phyloP scores from a whole-genome alignment of 2,113 vertebrate genomes.

The Tragulus kanchil region DNA sequence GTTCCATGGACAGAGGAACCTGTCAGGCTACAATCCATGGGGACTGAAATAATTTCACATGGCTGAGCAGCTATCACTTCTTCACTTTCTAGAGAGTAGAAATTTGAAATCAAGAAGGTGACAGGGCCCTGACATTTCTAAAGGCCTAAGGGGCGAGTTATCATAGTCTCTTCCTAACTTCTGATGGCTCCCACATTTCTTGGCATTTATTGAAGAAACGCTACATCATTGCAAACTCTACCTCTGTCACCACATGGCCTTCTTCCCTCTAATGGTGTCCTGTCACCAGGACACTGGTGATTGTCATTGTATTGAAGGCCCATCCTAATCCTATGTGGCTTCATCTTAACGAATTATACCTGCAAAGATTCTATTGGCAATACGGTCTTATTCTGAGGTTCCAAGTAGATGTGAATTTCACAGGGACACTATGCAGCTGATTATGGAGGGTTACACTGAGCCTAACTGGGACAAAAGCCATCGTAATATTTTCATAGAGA shows the following conservation, averaged over 20 bases:
- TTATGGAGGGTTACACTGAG: background rate
- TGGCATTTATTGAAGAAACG: background rate
- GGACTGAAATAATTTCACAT: fast-evolving
- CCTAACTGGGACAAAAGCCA: background rate
- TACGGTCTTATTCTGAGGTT: background rate
- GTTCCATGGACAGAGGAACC: background rate
- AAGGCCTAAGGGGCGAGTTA: background rate
- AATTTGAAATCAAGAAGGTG: background rate
- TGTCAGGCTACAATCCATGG: background rate
- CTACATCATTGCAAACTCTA: background rate
- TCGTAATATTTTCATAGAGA: background rate
- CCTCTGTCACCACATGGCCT: background rate
- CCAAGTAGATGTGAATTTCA: background rate
- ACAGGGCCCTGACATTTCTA: background rate
- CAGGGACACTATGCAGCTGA: background rate
- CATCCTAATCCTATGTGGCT: background rate
- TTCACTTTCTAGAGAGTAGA: background rate
- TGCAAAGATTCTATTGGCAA: background rate
- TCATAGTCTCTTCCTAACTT: background rate
- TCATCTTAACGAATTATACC: background rate
- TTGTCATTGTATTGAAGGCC: background rate
- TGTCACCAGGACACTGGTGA: background rate
- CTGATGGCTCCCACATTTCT: background rate
- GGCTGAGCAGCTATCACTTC: background rate
- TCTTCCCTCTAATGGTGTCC: background rate